Evolutionary conservation across 2,888 invertebrate genomes (phyloP).

Genomic region (Xestia rhomboidea): DNA sequence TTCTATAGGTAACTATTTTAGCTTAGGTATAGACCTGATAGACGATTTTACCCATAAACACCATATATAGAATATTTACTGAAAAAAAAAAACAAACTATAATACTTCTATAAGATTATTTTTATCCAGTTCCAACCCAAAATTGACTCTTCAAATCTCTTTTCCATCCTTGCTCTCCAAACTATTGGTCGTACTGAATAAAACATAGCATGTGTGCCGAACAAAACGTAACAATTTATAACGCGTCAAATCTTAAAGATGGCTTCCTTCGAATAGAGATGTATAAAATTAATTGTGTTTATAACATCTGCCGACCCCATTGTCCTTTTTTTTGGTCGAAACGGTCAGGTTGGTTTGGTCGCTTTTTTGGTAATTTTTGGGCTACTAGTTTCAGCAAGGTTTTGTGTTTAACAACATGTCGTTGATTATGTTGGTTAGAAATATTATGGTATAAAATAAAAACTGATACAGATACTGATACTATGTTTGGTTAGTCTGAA

Average conservation of each 20-base stretch:
- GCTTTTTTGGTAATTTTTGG: constrained; percentile 55
- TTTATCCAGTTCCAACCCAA: background rate
- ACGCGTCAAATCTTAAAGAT: constrained; percentile 89
- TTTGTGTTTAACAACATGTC: constrained; percentile 16
- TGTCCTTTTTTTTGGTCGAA: constrained; percentile 80
- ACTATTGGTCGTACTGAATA: constrained; percentile 41
- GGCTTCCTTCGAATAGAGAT: constrained; percentile 89
- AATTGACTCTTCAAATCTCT: constrained; percentile 13
- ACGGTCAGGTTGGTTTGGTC: constrained; percentile 57
- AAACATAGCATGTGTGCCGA: constrained; percentile 75
- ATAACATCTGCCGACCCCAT: constrained; percentile 85
- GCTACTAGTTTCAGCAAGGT: constrained; percentile 55
- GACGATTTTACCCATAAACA: background rate
- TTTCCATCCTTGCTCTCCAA: background rate
- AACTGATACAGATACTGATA: background rate
- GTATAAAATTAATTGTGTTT: constrained; percentile 89
- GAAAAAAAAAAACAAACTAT: background rate
- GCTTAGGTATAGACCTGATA: background rate
- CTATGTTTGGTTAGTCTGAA: too few species aligned
- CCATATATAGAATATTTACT: background rate
- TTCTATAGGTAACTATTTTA: background rate
- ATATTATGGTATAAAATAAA: background rate
- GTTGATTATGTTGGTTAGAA: constrained; percentile 16
- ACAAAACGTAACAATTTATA: constrained; percentile 87
- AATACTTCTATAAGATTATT: background rate